A percentile compares a stretch with the other conserved stretches of the same genome.
Evolutionary conservation across 2,113 vertebrate genomes (phyloP).

Genomic region (Brachyhypopomus occidentalis): DNA sequence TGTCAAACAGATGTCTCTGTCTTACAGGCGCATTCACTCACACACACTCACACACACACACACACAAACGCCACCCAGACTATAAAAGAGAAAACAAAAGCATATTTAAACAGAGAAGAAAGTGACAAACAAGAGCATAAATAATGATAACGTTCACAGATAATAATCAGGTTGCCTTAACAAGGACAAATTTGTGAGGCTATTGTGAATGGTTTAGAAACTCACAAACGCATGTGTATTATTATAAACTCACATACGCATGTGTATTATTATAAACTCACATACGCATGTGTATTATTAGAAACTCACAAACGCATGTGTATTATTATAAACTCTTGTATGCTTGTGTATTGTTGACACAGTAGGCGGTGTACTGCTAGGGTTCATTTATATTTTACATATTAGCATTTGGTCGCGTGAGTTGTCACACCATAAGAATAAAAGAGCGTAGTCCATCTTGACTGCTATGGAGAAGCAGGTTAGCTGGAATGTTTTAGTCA

Average conservation of each 20-base stretch:
- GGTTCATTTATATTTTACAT: neutral
- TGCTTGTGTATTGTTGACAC: neutral
- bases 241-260: conserved; percentile 11
- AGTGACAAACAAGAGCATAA: neutral
- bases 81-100: neutral
- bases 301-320: neutral
- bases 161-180: neutral
- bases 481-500: neutral
- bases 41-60: neutral
- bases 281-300: neutral
- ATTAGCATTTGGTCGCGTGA: conserved; percentile 4
- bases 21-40: conserved; percentile 5
- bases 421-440: neutral
- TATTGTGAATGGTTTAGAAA: neutral
- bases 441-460: neutral
- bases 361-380: neutral
- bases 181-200: neutral
- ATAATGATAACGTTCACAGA: neutral
- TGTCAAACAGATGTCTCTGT: conserved; percentile 63
- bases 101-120: conserved; percentile 16
- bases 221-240: neutral
- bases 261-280: no score
- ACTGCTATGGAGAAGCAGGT: neutral
- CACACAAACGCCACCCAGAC: neutral
- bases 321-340: neutral